These are phyloP conservation scores for Ctenopoma kingsleyae DNA, from an alignment of 2,797 vertebrate genomes.

Conservation along the genomic window DNA sequence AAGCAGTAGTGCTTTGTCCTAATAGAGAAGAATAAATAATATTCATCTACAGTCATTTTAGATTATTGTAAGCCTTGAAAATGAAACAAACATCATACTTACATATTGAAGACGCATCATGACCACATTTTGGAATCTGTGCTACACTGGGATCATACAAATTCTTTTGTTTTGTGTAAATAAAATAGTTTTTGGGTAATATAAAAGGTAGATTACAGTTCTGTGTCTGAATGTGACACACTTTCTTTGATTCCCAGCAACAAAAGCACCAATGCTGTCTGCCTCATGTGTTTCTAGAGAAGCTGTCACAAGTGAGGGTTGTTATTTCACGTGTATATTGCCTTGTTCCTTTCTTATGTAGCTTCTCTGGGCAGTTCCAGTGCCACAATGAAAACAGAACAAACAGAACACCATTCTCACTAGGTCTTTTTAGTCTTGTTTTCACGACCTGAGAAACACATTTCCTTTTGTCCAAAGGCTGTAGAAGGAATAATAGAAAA, in stretches of 20 bases:
- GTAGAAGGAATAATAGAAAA: constrained; percentile 1
- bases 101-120: background rate
- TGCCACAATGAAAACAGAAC: background rate
- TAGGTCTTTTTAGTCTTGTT: background rate
- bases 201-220: background rate
- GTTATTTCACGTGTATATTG: constrained; percentile 10
- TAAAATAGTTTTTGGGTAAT: background rate
- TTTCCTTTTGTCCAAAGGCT: background rate
- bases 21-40: background rate
- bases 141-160: background rate
- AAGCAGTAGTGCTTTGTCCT: no score
- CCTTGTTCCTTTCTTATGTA: background rate
- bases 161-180: background rate
- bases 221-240: constrained; percentile 4
- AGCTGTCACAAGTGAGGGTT: constrained; percentile 1
- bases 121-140: background rate
- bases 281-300: constrained; percentile 1
- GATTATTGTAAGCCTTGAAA: background rate
- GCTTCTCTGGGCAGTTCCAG: background rate
- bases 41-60: background rate
- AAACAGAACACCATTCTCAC: background rate
- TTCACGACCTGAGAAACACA: background rate
- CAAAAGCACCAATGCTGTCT: background rate
- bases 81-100: background rate
- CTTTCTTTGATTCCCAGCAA: constrained; percentile 11